These are phyloP conservation scores for Neria commutata DNA, from an alignment of 2,888 invertebrate genomes.

Conservation along the genomic window DNA sequence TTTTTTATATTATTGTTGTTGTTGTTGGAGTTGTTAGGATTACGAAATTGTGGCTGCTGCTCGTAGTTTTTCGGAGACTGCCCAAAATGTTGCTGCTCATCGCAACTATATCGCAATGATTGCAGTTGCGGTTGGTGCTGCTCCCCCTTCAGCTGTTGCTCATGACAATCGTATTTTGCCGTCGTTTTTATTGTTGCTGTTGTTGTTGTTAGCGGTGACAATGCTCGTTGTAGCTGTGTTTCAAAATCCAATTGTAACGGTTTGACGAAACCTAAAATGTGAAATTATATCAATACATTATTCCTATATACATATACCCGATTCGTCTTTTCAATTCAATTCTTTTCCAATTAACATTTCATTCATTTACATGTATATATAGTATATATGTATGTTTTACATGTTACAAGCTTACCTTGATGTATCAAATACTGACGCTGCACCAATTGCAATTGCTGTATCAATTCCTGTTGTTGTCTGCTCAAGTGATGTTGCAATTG, in stretches of 20 bases:
- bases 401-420: slow-evolving; percentile 37
- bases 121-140: neutral
- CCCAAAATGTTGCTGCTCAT: neutral
- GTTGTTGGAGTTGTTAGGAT: neutral
- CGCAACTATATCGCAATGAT: neutral
- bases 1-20: neutral
- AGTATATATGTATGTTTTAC: slow-evolving; percentile 19
- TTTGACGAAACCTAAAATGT: slow-evolving; percentile 24
- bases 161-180: neutral
- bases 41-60: neutral
- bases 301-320: no score
- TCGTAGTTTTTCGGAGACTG: no score
- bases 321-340: no score
- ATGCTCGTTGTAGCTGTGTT: slow-evolving; percentile 23
- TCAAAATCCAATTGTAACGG: slow-evolving; percentile 28
- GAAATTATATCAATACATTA: no score
- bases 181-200: neutral
- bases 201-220: neutral
- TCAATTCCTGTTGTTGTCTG: slow-evolving; percentile 48
- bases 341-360: neutral
- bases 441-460: slow-evolving; percentile 47
- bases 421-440: slow-evolving; percentile 50
- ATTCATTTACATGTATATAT: neutral
- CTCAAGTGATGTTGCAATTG: slow-evolving; percentile 49
- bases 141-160: neutral